Evolutionary conservation across 2,888 invertebrate species (phyloP).

Genomic region (Callimorpha dominula): DNA sequence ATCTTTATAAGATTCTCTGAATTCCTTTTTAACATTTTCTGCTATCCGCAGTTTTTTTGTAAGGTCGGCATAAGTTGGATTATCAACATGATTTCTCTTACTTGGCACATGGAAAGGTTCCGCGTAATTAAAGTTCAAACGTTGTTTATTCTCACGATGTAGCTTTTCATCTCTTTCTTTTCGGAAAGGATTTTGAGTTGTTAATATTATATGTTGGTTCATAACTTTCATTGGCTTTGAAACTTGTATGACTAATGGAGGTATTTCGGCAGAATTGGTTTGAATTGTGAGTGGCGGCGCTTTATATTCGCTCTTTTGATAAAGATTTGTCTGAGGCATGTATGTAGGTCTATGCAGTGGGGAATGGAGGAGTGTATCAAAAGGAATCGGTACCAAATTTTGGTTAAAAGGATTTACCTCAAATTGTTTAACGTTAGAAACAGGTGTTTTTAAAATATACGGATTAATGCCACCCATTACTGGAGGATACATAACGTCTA

Average conservation of each 20-base stretch:
- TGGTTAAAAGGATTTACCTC: constrained; percentile 9
- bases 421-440: constrained; percentile 1
- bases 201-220: constrained; percentile 70
- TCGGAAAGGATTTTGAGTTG: constrained; percentile 48
- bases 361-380: neutral
- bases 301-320: constrained; percentile 12
- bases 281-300: constrained; percentile 67
- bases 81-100: constrained; percentile 19
- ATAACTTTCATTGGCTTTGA: constrained; percentile 59
- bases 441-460: constrained; percentile 14
- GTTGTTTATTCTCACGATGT: constrained; percentile 23
- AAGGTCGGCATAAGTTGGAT: constrained; percentile 17
- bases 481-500: constrained; percentile 8
- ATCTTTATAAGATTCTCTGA: constrained; percentile 15
- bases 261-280: constrained; percentile 72
- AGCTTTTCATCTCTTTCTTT: constrained; percentile 18
- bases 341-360: neutral
- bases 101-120: constrained; percentile 7
- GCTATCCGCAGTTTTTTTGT: constrained; percentile 20
- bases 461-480: constrained; percentile 22
- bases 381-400: constrained; percentile 6
- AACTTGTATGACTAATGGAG: constrained; percentile 68
- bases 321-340: constrained; percentile 13
- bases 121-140: constrained; percentile 16
- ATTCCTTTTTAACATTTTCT: constrained; percentile 16